These are phyloP conservation scores for Typhlichthys subterraneus DNA, from an alignment of 2,797 vertebrate genomes.

Conservation along the genomic window DNA sequence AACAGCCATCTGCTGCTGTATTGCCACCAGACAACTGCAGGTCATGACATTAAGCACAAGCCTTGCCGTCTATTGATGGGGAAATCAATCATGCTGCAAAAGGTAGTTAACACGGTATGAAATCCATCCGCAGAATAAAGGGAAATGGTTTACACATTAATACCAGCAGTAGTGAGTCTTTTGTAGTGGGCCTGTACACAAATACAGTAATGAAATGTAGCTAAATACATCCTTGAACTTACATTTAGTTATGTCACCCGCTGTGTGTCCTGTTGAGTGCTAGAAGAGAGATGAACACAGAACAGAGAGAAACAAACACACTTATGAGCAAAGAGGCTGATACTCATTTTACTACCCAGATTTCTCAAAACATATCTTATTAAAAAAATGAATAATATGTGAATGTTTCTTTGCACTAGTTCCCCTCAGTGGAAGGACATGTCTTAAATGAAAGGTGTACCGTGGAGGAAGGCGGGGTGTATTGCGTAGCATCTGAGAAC, in stretches of 20 bases:
- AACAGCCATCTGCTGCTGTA: not conserved
- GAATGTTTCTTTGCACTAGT: constrained; percentile 6
- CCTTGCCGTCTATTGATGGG: not conserved
- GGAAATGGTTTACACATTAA: constrained; percentile 7
- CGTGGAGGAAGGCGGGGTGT: constrained; percentile 8
- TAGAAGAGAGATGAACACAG: constrained; percentile 15
- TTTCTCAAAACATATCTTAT: constrained; percentile 22
- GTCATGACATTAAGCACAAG: not conserved
- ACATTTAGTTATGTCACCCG: too few relatives aligned
- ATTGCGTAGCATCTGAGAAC: constrained; percentile 26
- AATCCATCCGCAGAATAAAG: constrained; percentile 2
- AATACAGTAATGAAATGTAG: not conserved
- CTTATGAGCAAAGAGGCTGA: constrained; percentile 21
- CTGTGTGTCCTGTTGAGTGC: too few relatives aligned
- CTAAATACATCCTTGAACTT: too few relatives aligned
- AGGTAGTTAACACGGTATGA: constrained; percentile 8
- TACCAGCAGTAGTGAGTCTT: not conserved
- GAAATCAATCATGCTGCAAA: not conserved
- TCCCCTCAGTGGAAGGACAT: constrained; percentile 5
- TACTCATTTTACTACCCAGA: constrained; percentile 47
- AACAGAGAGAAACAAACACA: too few relatives aligned
- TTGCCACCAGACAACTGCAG: not conserved
- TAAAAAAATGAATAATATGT: constrained; percentile 31
- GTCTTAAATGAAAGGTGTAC: constrained; percentile 21
- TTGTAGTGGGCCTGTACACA: not conserved